Percentiles rank a stretch among this genome's conserved stretches.
Evolutionary conservation across 2,888 invertebrate genomes (phyloP).

Genomic region (Yponomeuta evonymella): DNA sequence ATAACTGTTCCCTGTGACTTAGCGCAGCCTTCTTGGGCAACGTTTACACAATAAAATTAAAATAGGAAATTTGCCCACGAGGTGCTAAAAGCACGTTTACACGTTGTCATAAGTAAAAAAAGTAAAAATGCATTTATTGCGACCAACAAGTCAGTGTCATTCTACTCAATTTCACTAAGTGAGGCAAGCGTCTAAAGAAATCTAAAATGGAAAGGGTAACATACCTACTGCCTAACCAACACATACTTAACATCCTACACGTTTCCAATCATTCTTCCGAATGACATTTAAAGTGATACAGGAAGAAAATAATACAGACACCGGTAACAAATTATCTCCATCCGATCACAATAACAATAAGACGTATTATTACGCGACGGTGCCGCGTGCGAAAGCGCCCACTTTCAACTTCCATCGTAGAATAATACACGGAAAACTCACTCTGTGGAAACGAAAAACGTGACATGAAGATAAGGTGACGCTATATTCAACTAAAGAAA

Average conservation of each 20-base stretch:
- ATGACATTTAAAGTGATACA: background rate
- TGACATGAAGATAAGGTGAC: background rate
- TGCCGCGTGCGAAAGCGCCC: background rate
- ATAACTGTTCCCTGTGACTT: background rate
- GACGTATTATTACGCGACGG: conserved; percentile 4
- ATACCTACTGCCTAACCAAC: too few relatives aligned
- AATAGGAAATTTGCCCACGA: background rate
- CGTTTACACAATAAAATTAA: background rate
- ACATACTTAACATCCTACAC: background rate
- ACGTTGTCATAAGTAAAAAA: too few relatives aligned
- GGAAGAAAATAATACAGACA: background rate
- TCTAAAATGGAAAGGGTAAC: too few relatives aligned
- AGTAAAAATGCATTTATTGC: too few relatives aligned
- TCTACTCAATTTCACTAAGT: too few relatives aligned
- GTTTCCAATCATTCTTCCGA: background rate
- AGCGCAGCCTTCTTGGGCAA: background rate
- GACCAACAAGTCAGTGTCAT: too few relatives aligned
- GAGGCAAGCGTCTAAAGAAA: too few relatives aligned
- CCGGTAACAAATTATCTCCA: background rate
- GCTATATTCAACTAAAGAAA: background rate
- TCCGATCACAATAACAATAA: background rate
- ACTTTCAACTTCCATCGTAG: conserved; percentile 4
- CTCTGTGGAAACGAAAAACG: conserved; percentile 1
- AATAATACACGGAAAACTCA: conserved; percentile 7
- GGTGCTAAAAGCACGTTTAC: too few relatives aligned